Percentiles rank a stretch among this genome's conserved stretches.
These are phyloP conservation scores for Pteromalus puparum DNA, from an alignment of 1,140 invertebrate species.

Conservation along the genomic window DNA sequence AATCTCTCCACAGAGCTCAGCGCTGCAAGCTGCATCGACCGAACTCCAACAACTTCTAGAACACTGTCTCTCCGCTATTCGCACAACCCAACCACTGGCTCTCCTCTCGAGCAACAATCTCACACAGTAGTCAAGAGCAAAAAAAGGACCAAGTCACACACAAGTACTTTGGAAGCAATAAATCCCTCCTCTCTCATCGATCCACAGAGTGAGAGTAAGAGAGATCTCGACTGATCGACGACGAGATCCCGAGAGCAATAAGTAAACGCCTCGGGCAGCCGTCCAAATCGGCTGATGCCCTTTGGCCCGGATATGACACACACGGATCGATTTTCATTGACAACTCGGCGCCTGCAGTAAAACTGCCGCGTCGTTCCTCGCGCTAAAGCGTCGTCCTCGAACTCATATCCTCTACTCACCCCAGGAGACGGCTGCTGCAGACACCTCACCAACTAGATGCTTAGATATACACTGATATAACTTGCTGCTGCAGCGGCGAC, in stretches of 20 bases:
- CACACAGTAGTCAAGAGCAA: not conserved
- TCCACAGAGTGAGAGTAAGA: not conserved
- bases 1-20: not conserved
- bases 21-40: not conserved
- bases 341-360: conserved; percentile 62
- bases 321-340: conserved; percentile 70
- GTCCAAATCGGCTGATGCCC: conserved; percentile 70
- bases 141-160: not conserved
- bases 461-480: not conserved
- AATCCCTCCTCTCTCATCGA: not conserved
- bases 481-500: not conserved
- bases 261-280: conserved; percentile 54
- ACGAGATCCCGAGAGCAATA: not conserved
- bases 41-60: not conserved
- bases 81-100: not conserved
- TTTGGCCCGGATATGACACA: conserved; percentile 65
- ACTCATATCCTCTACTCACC: not conserved
- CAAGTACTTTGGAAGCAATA: not conserved
- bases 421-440: not conserved
- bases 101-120: not conserved
- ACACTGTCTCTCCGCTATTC: not conserved
- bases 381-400: not conserved
- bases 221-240: not conserved
- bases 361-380: conserved; percentile 52
- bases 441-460: not conserved